These are phyloP conservation scores for Hydrozoanthus gracilis DNA, from an alignment of 92 coral and sea anemone species.

Conservation along the genomic window DNA sequence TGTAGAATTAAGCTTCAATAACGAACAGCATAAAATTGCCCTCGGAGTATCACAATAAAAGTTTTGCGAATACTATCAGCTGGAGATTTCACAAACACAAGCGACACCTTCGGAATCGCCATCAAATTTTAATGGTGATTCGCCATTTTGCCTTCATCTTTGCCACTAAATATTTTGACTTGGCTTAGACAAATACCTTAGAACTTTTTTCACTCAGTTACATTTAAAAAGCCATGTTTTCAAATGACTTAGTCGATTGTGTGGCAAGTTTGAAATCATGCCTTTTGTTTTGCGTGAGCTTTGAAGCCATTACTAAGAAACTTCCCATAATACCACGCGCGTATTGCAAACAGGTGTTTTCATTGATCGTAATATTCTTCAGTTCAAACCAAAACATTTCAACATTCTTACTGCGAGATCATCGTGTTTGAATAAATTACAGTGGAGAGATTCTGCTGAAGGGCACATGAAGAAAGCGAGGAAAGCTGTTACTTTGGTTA, in stretches of 20 bases:
- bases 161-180: not conserved
- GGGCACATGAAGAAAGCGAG: constrained; percentile 58
- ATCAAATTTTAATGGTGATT: constrained; percentile 41
- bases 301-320: constrained; percentile 29
- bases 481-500: constrained; percentile 81
- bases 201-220: not conserved
- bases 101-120: not conserved
- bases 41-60: constrained; percentile 16
- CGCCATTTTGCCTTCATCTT: constrained; percentile 25
- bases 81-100: constrained; percentile 18
- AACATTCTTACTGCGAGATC: constrained; percentile 35
- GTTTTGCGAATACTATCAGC: constrained; percentile 37
- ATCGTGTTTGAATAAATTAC: constrained; percentile 43
- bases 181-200: not conserved
- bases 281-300: constrained; percentile 30
- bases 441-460: not conserved
- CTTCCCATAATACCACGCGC: constrained; percentile 58
- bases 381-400: constrained; percentile 48
- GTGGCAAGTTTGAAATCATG: not conserved
- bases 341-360: constrained; percentile 55
- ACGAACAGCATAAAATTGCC: constrained; percentile 8
- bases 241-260: not conserved
- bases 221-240: not conserved
- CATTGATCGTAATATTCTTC: not conserved
- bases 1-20: not conserved